Base-by-base conservation (phyloP, 1,140 invertebrate genomes). In the Drosophila nigromelanica region DNA sequence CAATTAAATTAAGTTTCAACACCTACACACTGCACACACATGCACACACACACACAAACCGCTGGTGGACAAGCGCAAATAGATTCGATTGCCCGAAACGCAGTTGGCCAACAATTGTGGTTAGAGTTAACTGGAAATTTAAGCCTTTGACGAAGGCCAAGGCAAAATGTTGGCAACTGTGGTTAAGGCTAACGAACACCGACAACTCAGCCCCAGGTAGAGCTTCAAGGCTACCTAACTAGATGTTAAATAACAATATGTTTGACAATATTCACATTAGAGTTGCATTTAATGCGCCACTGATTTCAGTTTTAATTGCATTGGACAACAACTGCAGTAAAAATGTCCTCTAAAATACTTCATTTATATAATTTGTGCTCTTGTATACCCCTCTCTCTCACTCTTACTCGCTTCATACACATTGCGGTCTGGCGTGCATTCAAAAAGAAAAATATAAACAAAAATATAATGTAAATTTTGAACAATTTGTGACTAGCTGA, bases 31-130 rank as follows among this genome's bases (percentile, higher is more conserved):
- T n/a, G 39, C 33, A n/a, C n/a, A 40, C 37, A 45, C 27, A 5
- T 5, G 3, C 8, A 15, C 43, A 47, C 11, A 39, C 18, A 39
- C 11, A n/a, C 12, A 21, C 35, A 54, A n/a, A 56, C 4, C 43
- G 18, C 18, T 47, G 43, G 15, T 1, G 21, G 43, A 18, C 8
- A 47, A 48, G 21, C 39, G 30, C 15, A 21, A 59, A 33, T 47
- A 21, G 11, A 43, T 27, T 30, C 30, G 8, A 5, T 18, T 15
- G 24, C n/a, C 30, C 33, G 5, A 63, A 35, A 40, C 50, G 21
- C 27, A 35, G 30, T 50, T 27, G 63, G 15, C 40, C 39, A 55
- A 42, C 61, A 59, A 35, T 50, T 67, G 64, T 42, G 45, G 35
- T 24, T 2, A 30, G 43, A 58, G 12, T 43, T 35, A 18, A 15